These are phyloP conservation scores for Poeciliopsis prolifica DNA, from an alignment of 2,113 vertebrate genomes.

Conservation along the genomic window DNA sequence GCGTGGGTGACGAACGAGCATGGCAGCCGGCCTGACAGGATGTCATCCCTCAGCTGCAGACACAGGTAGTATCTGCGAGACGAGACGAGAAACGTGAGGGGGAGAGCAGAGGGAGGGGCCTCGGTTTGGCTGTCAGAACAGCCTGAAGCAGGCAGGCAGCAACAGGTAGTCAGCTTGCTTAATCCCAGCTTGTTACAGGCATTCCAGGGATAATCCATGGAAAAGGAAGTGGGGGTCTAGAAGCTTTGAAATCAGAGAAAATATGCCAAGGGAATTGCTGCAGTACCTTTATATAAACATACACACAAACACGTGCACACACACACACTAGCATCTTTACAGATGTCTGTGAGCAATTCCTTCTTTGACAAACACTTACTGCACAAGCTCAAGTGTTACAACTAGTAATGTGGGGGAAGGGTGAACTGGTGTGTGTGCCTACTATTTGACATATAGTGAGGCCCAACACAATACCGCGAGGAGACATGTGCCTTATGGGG, in stretches of 20 bases:
- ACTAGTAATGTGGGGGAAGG: background rate
- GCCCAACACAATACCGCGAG: no score
- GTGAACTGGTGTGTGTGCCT: slow-evolving; percentile 1
- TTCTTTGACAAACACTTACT: slow-evolving; percentile 31
- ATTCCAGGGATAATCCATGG: slow-evolving; percentile 59
- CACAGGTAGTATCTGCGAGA: slow-evolving; percentile 95
- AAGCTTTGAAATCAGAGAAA: slow-evolving; percentile 47
- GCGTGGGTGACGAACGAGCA: slow-evolving; percentile 98
- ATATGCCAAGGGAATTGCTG: slow-evolving; percentile 43
- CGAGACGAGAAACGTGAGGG: slow-evolving; percentile 10
- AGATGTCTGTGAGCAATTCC: slow-evolving; percentile 11
- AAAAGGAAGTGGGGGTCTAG: slow-evolving; percentile 38
- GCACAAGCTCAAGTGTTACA: slow-evolving; percentile 9
- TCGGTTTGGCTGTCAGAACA: slow-evolving; percentile 51
- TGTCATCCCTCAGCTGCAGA: slow-evolving; percentile 97
- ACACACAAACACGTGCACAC: background rate
- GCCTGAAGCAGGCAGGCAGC: slow-evolving; percentile 43
- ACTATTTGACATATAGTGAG: no score
- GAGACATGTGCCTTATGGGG: no score
- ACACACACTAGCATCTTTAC: background rate
- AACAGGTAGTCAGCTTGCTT: slow-evolving; percentile 51
- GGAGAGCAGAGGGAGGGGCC: slow-evolving; percentile 11
- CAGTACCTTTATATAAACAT: slow-evolving; percentile 37
- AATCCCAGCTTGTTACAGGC: slow-evolving; percentile 59
- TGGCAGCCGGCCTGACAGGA: slow-evolving; percentile 94